Evolutionary conservation across 2,888 invertebrate species (phyloP).

Genomic region (Branchipolynoe longqiensis): DNA sequence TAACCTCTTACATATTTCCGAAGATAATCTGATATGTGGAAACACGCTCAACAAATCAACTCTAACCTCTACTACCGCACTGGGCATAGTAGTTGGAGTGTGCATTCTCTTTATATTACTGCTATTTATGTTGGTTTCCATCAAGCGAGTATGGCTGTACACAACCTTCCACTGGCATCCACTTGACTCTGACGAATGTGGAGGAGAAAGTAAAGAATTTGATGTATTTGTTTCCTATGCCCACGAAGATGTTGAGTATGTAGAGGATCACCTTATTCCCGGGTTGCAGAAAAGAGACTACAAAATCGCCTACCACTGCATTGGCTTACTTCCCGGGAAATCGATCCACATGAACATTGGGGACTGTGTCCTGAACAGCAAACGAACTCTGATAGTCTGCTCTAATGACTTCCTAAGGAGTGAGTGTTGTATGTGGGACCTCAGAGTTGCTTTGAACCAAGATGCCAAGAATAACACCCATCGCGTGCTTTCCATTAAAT

Average conservation of each 20-base stretch:
- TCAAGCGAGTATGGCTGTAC: constrained; percentile 5
- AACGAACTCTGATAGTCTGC: constrained; percentile 92
- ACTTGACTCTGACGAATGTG: constrained; percentile 48
- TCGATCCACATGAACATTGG: constrained; percentile 72
- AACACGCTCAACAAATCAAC: not conserved
- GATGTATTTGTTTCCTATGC: constrained; percentile 35
- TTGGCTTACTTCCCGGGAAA: too few species aligned
- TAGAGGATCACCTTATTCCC: not conserved
- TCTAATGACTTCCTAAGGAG: constrained; percentile 94
- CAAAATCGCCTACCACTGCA: not conserved
- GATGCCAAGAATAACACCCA: not conserved
- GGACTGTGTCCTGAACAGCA: constrained; percentile 88
- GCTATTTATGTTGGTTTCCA: too few species aligned
- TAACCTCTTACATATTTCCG: not conserved
- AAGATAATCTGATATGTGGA: constrained; percentile 11
- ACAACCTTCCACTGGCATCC: not conserved
- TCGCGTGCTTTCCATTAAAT: not conserved
- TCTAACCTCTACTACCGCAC: too few species aligned
- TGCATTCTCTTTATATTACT: not conserved
- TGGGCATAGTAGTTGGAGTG: not conserved
- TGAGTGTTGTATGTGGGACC: constrained; percentile 94
- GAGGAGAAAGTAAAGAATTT: constrained; percentile 39
- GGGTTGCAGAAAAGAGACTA: not conserved
- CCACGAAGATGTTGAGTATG: not conserved
- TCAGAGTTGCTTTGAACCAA: constrained; percentile 89